Conservation (phyloP, 2,113 vertebrate genomes). For the Pandion haliaetus region DNA sequence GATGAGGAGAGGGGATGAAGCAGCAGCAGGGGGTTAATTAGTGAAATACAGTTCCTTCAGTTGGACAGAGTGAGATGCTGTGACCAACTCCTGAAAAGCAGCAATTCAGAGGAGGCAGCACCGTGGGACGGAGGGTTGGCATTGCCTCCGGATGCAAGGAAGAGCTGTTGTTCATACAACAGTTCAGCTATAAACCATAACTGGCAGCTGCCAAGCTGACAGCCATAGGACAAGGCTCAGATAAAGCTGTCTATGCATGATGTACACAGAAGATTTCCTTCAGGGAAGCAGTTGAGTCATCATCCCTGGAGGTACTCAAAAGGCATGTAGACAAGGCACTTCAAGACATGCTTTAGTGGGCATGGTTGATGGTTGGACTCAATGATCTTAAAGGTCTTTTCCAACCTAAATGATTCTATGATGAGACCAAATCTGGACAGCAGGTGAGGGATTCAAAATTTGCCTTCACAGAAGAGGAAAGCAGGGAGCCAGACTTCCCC, state of each 20-base stretch:
- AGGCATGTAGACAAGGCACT: too few species aligned
- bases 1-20: not conserved
- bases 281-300: too few species aligned
- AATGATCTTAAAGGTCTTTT: too few species aligned
- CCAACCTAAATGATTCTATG: too few species aligned
- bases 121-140: rapidly evolving
- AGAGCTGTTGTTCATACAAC: not conserved
- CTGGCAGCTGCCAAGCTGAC: not conserved
- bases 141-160: not conserved
- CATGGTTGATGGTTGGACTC: too few species aligned
- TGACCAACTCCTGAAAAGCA: not conserved
- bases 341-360: too few species aligned
- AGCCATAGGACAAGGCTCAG: too few species aligned
- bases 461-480: not conserved
- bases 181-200: not conserved
- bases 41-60: not conserved
- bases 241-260: not conserved
- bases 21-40: not conserved
- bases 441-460: not conserved
- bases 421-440: not conserved
- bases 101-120: not conserved
- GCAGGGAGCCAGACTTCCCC: not conserved
- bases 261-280: not conserved
- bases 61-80: not conserved
- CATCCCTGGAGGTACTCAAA: too few species aligned